Evolutionary conservation across 1,140 invertebrate genomes (phyloP), one percentile per base, ranked within the genome.

Genomic region (Dryas iulia): DNA sequence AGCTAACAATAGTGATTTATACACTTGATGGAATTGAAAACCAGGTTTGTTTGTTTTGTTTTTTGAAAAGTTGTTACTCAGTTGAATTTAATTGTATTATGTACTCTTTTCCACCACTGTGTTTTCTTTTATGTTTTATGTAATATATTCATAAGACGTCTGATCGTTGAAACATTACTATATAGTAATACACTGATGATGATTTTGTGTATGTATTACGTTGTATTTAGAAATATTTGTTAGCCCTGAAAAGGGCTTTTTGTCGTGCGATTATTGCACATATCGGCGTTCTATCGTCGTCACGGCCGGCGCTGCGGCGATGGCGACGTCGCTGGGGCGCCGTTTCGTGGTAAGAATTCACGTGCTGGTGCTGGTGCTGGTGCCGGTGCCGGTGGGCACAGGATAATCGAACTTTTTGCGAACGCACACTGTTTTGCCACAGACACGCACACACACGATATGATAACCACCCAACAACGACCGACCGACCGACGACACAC

Each of bases 211-310:
- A n/a, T n/a, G n/a, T n/a, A n/a, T n/a, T n/a, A n/a, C n/a, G n/a
- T n/a, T n/a, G 12, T 39, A 39, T 39, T 39, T 14, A 4, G 33
- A 39, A 39, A 39, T 4, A 2, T 39, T 39, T 39, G 33, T 71
- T 66, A 71, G 62, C 69, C 62, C 69, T 66, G 69, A 71, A 66
- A 71, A 71, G 62, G 69, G 69, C 69, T 71, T 71, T 66, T 71
- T 70, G 54, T 26, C 25, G 25, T 30, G 25, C 25, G 23, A 31
- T 18, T 30, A 10, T 30, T 14, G 56, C 56, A 26, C 26, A 26
- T 14, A 5, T 56, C 25, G n/a, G 23, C 35, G 33, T 59, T 18
- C 14, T 28, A 26, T 31, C 60, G 60, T 1, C 24, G 26, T 21
- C 21, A 14, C 8, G 14, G 52, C 30, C 8, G 12, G 59, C 59